Percentiles rank a stretch among this genome's conserved stretches.
phyloP scores from a whole-genome alignment of 2,797 vertebrate genomes.

The Danio aesculapii region DNA sequence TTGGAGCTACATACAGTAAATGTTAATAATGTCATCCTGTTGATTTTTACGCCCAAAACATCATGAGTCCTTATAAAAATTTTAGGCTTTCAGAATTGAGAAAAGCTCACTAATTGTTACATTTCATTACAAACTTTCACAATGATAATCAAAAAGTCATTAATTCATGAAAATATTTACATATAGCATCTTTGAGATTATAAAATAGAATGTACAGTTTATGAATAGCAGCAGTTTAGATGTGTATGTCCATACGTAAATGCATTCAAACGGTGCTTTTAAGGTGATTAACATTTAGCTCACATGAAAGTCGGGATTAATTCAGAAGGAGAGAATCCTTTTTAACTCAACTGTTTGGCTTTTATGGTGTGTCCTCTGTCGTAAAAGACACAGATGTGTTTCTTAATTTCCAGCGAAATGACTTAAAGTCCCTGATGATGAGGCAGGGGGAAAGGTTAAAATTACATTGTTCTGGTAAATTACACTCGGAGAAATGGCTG shows the following conservation, averaged over 20 bases:
- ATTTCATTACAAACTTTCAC: too few relatives aligned
- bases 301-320: slow-evolving; percentile 45
- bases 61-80: too few relatives aligned
- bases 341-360: slow-evolving; percentile 47
- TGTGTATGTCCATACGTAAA: slow-evolving; percentile 19
- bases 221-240: slow-evolving; percentile 21
- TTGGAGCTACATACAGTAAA: too few relatives aligned
- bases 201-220: slow-evolving; percentile 12
- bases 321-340: slow-evolving; percentile 37
- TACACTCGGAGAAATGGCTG: slow-evolving; percentile 71
- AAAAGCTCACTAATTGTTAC: too few relatives aligned
- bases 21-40: too few relatives aligned
- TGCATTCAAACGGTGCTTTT: slow-evolving; percentile 46
- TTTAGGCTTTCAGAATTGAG: too few relatives aligned
- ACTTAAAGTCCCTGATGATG: slow-evolving; percentile 69
- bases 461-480: slow-evolving; percentile 77
- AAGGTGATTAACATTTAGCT: slow-evolving; percentile 42
- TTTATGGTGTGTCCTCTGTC: slow-evolving; percentile 57
- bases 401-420: slow-evolving; percentile 66
- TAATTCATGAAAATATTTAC: too few relatives aligned
- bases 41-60: too few relatives aligned
- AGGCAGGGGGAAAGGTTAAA: slow-evolving; percentile 73
- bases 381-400: slow-evolving; percentile 60
- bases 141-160: too few relatives aligned
- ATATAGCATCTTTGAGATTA: background rate